phyloP scores from a whole-genome alignment of 2,113 vertebrate species.

The Hemicordylus capensis region DNA sequence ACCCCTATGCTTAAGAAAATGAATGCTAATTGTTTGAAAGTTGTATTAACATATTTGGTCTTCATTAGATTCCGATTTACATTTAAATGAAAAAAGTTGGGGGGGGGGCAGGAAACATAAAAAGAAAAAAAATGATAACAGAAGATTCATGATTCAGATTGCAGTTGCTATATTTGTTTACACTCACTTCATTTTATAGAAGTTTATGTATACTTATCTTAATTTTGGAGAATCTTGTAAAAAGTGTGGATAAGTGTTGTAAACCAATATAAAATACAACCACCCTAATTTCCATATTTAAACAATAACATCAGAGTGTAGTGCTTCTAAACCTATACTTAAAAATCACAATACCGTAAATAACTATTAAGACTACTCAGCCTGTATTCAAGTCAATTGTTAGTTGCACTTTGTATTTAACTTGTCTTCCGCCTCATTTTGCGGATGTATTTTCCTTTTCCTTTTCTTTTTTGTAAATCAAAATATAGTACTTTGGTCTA shows the following conservation, averaged over 20 bases:
- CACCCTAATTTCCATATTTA: slow-evolving; percentile 38
- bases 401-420: slow-evolving; percentile 31
- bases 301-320: slow-evolving; percentile 46
- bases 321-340: slow-evolving; percentile 32
- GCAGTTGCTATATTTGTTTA: slow-evolving; percentile 27
- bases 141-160: background rate
- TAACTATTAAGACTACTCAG: slow-evolving; percentile 48
- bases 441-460: no score
- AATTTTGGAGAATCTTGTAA: slow-evolving; percentile 2
- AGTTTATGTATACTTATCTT: no score
- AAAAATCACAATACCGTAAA: slow-evolving; percentile 46
- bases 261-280: slow-evolving; percentile 40
- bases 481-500: background rate
- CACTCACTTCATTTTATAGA: background rate
- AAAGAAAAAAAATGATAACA: background rate
- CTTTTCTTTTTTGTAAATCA: background rate
- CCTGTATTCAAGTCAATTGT: slow-evolving; percentile 46
- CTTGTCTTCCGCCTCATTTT: slow-evolving; percentile 34
- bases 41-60: background rate
- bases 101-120: background rate
- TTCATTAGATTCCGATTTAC: background rate
- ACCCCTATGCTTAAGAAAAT: background rate
- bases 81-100: background rate
- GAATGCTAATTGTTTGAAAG: slow-evolving; percentile 1
- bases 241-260: slow-evolving; percentile 7